Base-by-base conservation (phyloP, 2,797 vertebrate genomes). In the Rhodeus uyekii region DNA sequence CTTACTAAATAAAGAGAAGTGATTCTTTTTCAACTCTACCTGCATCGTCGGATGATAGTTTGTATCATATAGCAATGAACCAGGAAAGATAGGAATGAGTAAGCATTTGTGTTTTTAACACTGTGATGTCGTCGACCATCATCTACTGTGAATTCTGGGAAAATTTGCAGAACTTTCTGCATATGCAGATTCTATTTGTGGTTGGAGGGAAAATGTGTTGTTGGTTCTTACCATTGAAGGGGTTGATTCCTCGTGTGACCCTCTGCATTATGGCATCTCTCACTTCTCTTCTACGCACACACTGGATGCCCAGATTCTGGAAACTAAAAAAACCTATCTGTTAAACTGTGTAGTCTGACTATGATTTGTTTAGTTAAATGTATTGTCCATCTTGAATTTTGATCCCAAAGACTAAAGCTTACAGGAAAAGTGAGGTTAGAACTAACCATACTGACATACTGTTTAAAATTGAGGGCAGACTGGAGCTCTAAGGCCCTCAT, bases 281-380 rank as follows among this genome's bases (percentile, higher is more conserved):
- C 82, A 99, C 95, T 87, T 99, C 98, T 90, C 95, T 96, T 91
- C 98, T 96, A 90, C 96, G 96, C 87, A 99, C 97, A 88, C 98
- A 99, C 87, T 98, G 97, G 92, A 99, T 99, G 4, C 98, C 98
- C 93, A 99, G 91, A 88, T 99, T 99, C 94, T 99, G 98, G 92
- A 99, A 99, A 86, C 98, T 99, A 72, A 79, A 69, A 55, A 81
- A 88, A n/a, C 87, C 80, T 42, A 42, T 24, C 0, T 2, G n/a
- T 83, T 83, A 88, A 74, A 61, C 10, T 27, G 13, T 74, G 8
- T 36, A 5, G n/a, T 39, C n/a, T 77, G 48, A 14, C 24, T 63
- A 16, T 24, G 8, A 69, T 53, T 32, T 38, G 68, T 63, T 48
- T 44, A 71, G 38, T 16, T 61, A n/a, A 27, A 38, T 63, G n/a